Conservation (phyloP, 2,797 vertebrate genomes). For the Pipistrellus nathusii region DNA sequence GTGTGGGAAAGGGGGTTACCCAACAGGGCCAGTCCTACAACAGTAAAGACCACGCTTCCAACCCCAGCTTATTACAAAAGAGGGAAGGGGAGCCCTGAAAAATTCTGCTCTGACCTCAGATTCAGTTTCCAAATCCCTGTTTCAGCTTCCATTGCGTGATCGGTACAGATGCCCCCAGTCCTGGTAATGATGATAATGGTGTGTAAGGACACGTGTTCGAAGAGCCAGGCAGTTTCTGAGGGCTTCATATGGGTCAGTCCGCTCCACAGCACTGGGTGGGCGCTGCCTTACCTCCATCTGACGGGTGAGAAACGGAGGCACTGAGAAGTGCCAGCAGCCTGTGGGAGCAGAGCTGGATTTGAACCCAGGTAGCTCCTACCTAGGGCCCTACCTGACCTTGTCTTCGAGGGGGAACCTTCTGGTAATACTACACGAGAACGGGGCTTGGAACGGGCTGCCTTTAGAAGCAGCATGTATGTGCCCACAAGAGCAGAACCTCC, state of each 20-base stretch:
- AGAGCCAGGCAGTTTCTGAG: background rate
- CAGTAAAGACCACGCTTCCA: background rate
- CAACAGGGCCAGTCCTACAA: background rate
- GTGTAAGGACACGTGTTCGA: background rate
- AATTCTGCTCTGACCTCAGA: background rate
- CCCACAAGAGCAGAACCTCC: background rate
- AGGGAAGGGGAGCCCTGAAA: background rate
- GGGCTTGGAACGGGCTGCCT: background rate
- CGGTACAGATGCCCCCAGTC: background rate
- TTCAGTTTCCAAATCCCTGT: background rate
- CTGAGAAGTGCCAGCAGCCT: background rate
- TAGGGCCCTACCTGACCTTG: background rate
- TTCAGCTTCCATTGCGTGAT: background rate
- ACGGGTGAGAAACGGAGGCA: background rate
- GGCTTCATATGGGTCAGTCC: background rate
- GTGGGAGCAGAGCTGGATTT: background rate
- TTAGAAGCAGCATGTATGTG: background rate
- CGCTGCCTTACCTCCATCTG: background rate
- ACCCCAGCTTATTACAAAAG: background rate
- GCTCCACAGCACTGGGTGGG: background rate
- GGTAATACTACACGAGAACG: background rate
- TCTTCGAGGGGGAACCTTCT: background rate
- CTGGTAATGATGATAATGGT: background rate
- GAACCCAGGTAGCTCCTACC: background rate
- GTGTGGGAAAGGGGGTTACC: too few species aligned